phyloP scores from a whole-genome alignment of 2,888 invertebrate species.

The Thymelicus acteon region DNA sequence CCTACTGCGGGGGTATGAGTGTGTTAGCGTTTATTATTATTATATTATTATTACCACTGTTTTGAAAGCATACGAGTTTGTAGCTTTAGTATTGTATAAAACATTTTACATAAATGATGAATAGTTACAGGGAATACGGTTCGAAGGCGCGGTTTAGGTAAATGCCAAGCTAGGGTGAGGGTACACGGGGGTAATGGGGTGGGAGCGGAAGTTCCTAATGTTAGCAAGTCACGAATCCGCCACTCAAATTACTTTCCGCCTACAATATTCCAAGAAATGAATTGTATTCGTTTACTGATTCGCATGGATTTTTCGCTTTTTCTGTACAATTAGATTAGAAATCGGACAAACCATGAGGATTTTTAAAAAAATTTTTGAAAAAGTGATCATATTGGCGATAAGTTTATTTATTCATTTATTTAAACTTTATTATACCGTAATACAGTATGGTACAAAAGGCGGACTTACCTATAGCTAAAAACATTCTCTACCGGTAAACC shows the following conservation, averaged over 20 bases:
- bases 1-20: no score
- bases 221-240: slow-evolving; percentile 71
- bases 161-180: slow-evolving; percentile 48
- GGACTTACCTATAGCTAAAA: no score
- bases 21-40: no score
- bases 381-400: no score
- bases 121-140: neutral
- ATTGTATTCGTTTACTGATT: slow-evolving; percentile 15
- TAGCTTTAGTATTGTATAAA: neutral
- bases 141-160: slow-evolving; percentile 32
- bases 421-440: no score
- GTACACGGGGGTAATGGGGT: slow-evolving; percentile 50
- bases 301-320: neutral
- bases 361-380: no score
- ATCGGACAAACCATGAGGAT: neutral
- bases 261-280: slow-evolving; percentile 23
- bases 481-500: no score
- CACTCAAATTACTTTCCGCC: slow-evolving; percentile 59
- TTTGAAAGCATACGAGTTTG: neutral
- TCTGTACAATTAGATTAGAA: neutral
- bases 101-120: slow-evolving; percentile 16
- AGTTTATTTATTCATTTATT: no score
- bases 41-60: no score
- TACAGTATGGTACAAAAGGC: no score
- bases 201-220: slow-evolving; percentile 74